These are phyloP conservation scores for Chrysopa pallens DNA, from an alignment of 1,140 invertebrate genomes.

Conservation along the genomic window DNA sequence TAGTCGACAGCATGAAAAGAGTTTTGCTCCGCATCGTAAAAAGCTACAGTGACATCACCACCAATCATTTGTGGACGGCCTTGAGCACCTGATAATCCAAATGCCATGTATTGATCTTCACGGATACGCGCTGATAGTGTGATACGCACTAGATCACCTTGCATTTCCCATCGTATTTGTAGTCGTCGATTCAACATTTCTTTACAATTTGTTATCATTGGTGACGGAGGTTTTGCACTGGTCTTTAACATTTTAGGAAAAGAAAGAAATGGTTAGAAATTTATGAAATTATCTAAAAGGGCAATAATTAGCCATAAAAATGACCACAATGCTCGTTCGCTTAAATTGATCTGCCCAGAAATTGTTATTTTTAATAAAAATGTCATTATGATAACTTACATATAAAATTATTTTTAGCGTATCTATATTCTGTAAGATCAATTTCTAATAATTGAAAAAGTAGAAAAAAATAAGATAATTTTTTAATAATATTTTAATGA, in stretches of 20 bases:
- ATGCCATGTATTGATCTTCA: conserved; percentile 75
- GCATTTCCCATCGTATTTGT: conserved; percentile 63
- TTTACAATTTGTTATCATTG: conserved; percentile 53
- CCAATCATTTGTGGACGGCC: conserved; percentile 53
- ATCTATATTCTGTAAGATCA: too few species aligned
- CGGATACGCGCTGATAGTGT: conserved; percentile 54
- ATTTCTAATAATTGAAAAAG: too few species aligned
- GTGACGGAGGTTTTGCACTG: conserved; percentile 42
- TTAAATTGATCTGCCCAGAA: too few species aligned
- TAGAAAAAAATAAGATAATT: too few species aligned
- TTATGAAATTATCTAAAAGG: not conserved
- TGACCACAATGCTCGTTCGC: not conserved
- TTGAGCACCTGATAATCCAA: conserved; percentile 62
- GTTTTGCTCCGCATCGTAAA: conserved; percentile 47
- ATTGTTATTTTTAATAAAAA: too few species aligned
- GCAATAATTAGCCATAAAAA: conserved; percentile 4
- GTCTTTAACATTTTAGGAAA: conserved; percentile 32
- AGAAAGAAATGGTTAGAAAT: not conserved
- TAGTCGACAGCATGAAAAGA: conserved; percentile 69
- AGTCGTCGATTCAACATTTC: conserved; percentile 58
- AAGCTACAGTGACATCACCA: conserved; percentile 69
- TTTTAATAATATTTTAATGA: too few species aligned
- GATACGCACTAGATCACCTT: conserved; percentile 55
- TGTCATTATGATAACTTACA: too few species aligned
- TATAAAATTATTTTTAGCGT: too few species aligned